phyloP scores from a whole-genome alignment of 2,888 invertebrate genomes.

The Lepeophtheirus nordmannii region DNA sequence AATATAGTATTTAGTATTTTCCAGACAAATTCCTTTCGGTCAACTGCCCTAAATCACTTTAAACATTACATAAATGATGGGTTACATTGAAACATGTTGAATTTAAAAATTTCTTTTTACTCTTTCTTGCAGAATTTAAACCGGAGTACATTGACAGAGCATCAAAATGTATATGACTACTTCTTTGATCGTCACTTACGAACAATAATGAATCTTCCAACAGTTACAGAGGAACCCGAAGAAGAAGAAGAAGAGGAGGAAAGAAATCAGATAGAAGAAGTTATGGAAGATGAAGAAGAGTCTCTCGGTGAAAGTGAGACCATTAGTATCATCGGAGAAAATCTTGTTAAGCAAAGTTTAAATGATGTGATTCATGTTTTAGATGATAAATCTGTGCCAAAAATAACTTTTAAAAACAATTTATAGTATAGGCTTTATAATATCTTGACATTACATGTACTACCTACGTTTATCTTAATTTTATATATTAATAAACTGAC shows the following conservation, averaged over 20 bases:
- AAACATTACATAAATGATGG: too few species aligned
- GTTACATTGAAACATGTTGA: too few species aligned
- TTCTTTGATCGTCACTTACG: neutral
- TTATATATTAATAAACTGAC: too few species aligned
- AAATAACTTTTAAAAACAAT: neutral
- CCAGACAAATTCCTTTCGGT: too few species aligned
- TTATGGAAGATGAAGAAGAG: neutral
- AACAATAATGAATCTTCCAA: neutral
- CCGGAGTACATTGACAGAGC: neutral
- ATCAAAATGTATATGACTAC: neutral
- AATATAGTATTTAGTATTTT: too few species aligned
- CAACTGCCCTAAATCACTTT: too few species aligned
- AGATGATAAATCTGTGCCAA: neutral
- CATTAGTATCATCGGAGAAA: neutral
- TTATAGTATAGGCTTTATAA: neutral
- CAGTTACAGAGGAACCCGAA: neutral
- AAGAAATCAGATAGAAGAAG: neutral
- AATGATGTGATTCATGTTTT: neutral
- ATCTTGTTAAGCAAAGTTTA: neutral
- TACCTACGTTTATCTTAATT: too few species aligned
- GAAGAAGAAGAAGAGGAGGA: neutral
- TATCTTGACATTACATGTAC: neutral
- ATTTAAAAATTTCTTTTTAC: neutral
- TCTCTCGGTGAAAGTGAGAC: neutral
- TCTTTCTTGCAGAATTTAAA: neutral